A percentile compares a stretch with the other conserved stretches of the same genome.
These are phyloP conservation scores for Lobophora halterata DNA, from an alignment of 2,888 invertebrate genomes.

Conservation along the genomic window DNA sequence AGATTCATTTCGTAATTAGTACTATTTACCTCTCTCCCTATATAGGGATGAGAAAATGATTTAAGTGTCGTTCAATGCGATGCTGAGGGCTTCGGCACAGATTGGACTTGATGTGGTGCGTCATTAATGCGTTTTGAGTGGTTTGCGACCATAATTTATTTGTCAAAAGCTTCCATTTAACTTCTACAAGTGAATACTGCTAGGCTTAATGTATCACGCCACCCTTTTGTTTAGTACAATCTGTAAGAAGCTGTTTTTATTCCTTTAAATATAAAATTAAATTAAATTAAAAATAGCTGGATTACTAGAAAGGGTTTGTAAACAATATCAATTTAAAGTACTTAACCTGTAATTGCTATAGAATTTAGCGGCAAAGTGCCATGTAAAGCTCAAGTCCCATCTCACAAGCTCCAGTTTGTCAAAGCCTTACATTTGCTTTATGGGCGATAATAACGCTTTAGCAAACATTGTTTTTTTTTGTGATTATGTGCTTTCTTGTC, in stretches of 20 bases:
- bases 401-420: constrained; percentile 15
- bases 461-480: constrained; percentile 17
- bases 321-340: too few relatives aligned
- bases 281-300: too few relatives aligned
- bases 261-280: too few relatives aligned
- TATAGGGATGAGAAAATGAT: constrained; percentile 50
- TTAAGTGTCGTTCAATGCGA: constrained; percentile 47
- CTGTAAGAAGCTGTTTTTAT: too few relatives aligned
- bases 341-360: too few relatives aligned
- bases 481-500: constrained; percentile 17
- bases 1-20: constrained; percentile 66
- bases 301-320: too few relatives aligned
- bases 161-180: constrained; percentile 16
- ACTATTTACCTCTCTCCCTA: constrained; percentile 47
- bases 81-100: constrained; percentile 22
- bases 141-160: constrained; percentile 2
- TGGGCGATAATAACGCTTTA: constrained; percentile 18
- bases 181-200: constrained; percentile 13
- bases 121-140: neutral
- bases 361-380: too few relatives aligned
- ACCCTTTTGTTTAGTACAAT: too few relatives aligned
- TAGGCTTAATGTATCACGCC: too few relatives aligned
- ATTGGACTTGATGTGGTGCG: neutral
- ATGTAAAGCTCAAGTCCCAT: too few relatives aligned
- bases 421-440: constrained; percentile 14